phyloP scores from a whole-genome alignment of 2,888 invertebrate species.

The Brachyptera risi region DNA sequence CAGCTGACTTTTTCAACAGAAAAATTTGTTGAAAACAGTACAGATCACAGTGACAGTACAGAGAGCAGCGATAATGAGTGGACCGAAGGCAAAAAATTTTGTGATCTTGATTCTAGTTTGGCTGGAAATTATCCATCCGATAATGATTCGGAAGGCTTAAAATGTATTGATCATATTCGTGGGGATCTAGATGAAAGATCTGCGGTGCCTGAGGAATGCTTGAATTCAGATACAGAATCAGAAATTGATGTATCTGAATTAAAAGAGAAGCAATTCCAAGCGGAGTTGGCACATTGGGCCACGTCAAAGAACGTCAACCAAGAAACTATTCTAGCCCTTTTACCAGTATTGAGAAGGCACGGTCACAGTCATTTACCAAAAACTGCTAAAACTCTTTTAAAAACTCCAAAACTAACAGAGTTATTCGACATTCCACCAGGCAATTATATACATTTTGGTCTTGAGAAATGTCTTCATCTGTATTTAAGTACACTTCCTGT shows the following conservation, averaged over 20 bases:
- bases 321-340: not conserved
- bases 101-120: too few species aligned
- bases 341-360: slow-evolving; percentile 4
- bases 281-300: slow-evolving; percentile 8
- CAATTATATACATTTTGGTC: slow-evolving; percentile 8
- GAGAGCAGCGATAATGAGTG: too few species aligned
- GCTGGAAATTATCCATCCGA: too few species aligned
- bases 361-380: slow-evolving; percentile 11
- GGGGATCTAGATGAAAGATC: too few species aligned
- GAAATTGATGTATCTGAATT: not conserved
- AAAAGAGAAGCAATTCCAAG: not conserved
- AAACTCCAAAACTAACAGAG: slow-evolving; percentile 3
- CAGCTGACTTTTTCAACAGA: too few species aligned
- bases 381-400: slow-evolving; percentile 13
- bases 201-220: too few species aligned
- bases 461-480: slow-evolving; percentile 12
- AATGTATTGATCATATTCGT: too few species aligned
- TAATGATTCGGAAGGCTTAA: too few species aligned
- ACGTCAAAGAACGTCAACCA: slow-evolving; percentile 11
- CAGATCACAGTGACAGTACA: too few species aligned
- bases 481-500: not conserved
- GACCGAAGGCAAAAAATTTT: too few species aligned
- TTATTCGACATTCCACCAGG: not conserved
- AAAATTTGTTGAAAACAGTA: too few species aligned
- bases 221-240: too few species aligned